Percentiles rank a stretch among this genome's conserved stretches.
Conservation (phyloP, 2,888 invertebrate species). For the Macrophya annulata region DNA sequence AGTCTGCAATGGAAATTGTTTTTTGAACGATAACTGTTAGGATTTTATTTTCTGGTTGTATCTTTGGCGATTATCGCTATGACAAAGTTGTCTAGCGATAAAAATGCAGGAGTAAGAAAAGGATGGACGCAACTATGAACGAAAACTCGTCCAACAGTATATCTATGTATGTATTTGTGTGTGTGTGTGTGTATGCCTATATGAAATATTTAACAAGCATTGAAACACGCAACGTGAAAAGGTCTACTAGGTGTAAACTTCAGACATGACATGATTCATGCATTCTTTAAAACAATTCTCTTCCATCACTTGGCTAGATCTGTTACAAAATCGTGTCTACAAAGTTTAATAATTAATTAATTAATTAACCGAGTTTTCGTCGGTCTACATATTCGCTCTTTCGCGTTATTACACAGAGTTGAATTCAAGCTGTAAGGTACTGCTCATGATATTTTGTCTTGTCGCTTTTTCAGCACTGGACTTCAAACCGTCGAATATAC, state of each 20-base stretch:
- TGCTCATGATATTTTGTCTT: no score
- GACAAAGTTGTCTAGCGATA: background rate
- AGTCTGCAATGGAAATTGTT: background rate
- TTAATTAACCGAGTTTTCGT: background rate
- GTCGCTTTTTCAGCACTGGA: constrained; percentile 83
- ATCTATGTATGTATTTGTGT: background rate
- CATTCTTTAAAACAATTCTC: constrained; percentile 41
- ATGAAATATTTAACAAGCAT: constrained; percentile 34
- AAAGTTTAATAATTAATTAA: constrained; percentile 3
- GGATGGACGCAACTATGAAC: background rate
- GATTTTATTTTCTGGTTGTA: background rate
- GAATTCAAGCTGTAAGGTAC: constrained; percentile 1
- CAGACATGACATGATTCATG: constrained; percentile 49
- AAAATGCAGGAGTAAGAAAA: background rate
- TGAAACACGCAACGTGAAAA: constrained; percentile 50
- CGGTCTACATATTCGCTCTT: background rate
- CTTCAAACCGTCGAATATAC: constrained; percentile 92
- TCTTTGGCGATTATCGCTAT: background rate
- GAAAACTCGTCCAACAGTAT: background rate
- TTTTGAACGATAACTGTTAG: background rate
- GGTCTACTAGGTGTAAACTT: constrained; percentile 34
- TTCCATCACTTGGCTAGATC: constrained; percentile 71
- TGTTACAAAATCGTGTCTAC: background rate
- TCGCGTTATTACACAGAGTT: background rate
- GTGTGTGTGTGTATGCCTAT: background rate